These are phyloP conservation scores for Keiferia lycopersicella DNA, from an alignment of 2,888 invertebrate species.

Conservation along the genomic window DNA sequence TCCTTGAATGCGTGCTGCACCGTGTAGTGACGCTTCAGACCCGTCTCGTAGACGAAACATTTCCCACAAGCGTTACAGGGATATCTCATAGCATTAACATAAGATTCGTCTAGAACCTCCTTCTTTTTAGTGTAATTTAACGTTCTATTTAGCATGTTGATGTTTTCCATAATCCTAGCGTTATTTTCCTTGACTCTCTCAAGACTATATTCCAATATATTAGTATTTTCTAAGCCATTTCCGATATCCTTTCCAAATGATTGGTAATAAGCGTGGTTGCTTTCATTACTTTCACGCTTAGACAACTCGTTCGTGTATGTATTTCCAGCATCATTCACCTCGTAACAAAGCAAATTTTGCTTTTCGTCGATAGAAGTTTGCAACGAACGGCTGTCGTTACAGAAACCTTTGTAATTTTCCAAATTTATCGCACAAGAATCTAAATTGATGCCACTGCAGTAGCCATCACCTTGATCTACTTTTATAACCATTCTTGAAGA, in stretches of 20 bases:
- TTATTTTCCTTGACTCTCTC: conserved; percentile 75
- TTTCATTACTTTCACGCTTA: conserved; percentile 1
- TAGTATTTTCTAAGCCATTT: conserved; percentile 36
- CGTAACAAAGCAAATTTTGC: conserved; percentile 21
- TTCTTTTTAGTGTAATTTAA: conserved; percentile 72
- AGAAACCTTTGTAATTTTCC: conserved; percentile 34
- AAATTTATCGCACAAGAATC: conserved; percentile 61
- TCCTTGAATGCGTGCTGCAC: conserved; percentile 61
- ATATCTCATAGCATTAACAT: conserved; percentile 60
- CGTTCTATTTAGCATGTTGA: conserved; percentile 70
- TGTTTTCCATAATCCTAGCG: conserved; percentile 75
- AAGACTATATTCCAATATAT: conserved; percentile 67
- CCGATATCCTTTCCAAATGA: neutral
- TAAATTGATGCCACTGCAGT: conserved; percentile 54
- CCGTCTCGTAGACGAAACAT: conserved; percentile 74
- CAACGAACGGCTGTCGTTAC: conserved; percentile 1
- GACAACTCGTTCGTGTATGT: neutral
- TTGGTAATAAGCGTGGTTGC: neutral
- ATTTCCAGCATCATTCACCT: conserved; percentile 2
- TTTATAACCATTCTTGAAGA: conserved; percentile 67
- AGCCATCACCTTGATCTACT: conserved; percentile 59
- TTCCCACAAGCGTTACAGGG: conserved; percentile 72
- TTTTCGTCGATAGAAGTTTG: neutral
- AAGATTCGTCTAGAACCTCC: conserved; percentile 61
- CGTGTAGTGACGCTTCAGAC: conserved; percentile 65